Conservation (phyloP, 2,797 vertebrate genomes). For the Platalea minor region DNA sequence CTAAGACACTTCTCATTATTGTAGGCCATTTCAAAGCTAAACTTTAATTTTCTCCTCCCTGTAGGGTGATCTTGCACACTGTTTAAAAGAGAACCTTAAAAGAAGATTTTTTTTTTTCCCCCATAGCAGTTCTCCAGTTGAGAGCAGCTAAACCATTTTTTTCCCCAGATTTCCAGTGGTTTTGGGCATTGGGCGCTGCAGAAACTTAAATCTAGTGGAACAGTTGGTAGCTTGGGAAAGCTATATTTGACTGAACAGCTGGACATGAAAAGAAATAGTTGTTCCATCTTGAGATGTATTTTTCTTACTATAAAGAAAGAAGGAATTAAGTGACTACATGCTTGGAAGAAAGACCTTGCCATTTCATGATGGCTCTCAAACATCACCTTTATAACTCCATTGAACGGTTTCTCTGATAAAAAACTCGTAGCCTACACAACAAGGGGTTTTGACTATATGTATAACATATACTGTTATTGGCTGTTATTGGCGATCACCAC, state of each 20-base stretch:
- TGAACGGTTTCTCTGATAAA: not conserved
- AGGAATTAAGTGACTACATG: not conserved
- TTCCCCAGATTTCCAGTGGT: not conserved
- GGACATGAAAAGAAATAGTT: not conserved
- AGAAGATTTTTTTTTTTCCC: not conserved
- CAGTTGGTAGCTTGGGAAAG: not conserved
- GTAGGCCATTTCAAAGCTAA: not conserved
- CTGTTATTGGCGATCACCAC: not conserved
- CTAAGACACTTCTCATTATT: not conserved
- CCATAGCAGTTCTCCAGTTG: not conserved
- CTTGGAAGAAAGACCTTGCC: not conserved
- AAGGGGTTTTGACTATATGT: not conserved
- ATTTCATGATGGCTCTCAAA: not conserved
- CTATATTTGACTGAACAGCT: not conserved
- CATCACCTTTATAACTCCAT: not conserved
- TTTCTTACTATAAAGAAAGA: not conserved
- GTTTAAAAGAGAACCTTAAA: not conserved
- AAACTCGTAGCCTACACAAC: not conserved
- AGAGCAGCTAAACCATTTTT: not conserved
- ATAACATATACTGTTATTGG: not conserved
- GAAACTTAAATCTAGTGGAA: not conserved
- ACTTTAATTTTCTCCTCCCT: not conserved
- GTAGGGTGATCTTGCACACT: not conserved
- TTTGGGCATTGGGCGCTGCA: not conserved
- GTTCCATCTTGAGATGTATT: not conserved